These are phyloP conservation scores for Cyanoderma ruficeps DNA, from an alignment of 2,113 vertebrate species.

Conservation along the genomic window DNA sequence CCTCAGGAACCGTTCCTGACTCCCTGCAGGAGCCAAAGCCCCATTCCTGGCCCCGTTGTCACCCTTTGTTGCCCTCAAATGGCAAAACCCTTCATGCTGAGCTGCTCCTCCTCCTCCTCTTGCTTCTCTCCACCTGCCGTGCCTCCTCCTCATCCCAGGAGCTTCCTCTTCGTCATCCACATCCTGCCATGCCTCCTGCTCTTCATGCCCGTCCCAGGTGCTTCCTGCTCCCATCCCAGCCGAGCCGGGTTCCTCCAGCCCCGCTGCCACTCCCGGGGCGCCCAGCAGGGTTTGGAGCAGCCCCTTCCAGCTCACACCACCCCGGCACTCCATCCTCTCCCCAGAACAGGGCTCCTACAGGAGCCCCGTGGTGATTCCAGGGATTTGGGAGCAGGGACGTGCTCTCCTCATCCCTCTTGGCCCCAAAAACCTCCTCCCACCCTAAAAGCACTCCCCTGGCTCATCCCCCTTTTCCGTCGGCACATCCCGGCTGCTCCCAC, in stretches of 20 bases:
- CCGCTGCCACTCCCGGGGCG: not conserved
- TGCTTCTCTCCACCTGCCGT: not conserved
- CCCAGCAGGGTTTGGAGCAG: not conserved
- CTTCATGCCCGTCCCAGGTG: too few relatives aligned
- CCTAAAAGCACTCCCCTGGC: accelerated
- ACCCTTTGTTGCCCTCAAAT: not conserved
- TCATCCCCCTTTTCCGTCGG: accelerated
- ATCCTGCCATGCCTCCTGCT: too few relatives aligned
- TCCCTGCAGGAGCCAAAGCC: not conserved
- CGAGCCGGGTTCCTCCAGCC: not conserved
- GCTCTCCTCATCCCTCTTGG: not conserved
- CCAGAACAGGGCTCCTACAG: accelerated
- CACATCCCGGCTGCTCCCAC: not conserved
- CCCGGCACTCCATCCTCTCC: not conserved
- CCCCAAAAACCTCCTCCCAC: not conserved
- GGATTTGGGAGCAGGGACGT: accelerated
- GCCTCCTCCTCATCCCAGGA: not conserved
- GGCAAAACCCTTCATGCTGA: not conserved
- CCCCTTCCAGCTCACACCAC: not conserved
- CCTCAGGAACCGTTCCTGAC: accelerated
- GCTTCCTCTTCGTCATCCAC: too few relatives aligned
- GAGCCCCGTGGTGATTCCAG: accelerated
- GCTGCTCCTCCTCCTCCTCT: not conserved
- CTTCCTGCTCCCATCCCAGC: not conserved
- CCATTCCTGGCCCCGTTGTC: not conserved